Conservation (phyloP, 2,888 invertebrate genomes). For the Celastrina argiolus region DNA sequence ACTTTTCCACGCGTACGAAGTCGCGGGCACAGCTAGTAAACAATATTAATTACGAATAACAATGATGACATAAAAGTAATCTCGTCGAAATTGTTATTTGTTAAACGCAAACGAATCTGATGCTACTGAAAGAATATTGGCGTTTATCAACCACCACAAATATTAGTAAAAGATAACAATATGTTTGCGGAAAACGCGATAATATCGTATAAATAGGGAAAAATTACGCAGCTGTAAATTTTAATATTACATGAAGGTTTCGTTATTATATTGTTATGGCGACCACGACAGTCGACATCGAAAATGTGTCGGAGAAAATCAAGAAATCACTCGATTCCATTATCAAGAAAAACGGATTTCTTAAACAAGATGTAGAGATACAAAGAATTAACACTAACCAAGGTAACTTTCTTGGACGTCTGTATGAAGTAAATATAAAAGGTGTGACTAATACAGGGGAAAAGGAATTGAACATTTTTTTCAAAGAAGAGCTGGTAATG, state of each 20-base stretch:
- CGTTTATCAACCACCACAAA: background rate
- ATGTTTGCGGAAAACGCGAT: constrained; percentile 5
- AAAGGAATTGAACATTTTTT: constrained; percentile 45
- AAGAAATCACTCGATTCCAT: constrained; percentile 33
- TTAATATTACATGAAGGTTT: background rate
- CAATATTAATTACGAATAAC: too few relatives aligned
- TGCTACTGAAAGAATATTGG: background rate
- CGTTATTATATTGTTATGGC: constrained; percentile 16
- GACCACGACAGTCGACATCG: constrained; percentile 19
- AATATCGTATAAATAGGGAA: background rate
- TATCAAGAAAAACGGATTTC: constrained; percentile 38
- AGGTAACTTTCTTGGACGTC: constrained; percentile 44
- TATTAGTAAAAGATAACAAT: background rate
- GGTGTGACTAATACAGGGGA: constrained; percentile 37
- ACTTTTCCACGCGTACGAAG: too few relatives aligned
- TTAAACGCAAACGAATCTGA: background rate
- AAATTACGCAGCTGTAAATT: background rate
- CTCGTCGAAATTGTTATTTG: too few relatives aligned
- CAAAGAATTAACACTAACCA: constrained; percentile 41
- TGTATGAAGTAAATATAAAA: constrained; percentile 45
- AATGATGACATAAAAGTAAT: too few relatives aligned
- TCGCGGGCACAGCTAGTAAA: too few relatives aligned
- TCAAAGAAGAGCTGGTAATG: constrained; percentile 44
- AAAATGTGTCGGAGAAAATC: constrained; percentile 28
- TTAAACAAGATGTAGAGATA: constrained; percentile 33